Base-by-base conservation (phyloP, 2,888 invertebrate genomes). In the Synanthedon tipuliformis region DNA sequence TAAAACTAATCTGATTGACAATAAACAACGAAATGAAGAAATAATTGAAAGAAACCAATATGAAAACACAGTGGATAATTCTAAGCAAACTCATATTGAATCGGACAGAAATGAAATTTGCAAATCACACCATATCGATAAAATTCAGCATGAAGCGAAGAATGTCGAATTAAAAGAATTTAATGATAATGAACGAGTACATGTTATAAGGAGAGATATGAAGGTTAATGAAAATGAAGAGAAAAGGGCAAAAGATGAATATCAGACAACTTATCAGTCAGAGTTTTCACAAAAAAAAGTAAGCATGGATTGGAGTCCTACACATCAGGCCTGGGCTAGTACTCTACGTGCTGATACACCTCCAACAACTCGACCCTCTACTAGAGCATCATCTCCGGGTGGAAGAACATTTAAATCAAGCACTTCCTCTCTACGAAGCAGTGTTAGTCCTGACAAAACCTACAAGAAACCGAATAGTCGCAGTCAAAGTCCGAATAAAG, bases 301-400 rank as follows among this genome's bases (percentile, higher is more conserved):
- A 18, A 91, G 90, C 59, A 89, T 89, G 45, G 92, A 92, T 53
- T 86, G 89, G 63, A 93, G 93, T 67, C 91, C 93, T 0, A 89
- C 92, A 1, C 94, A 94, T 66, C 91, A 93, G 60, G 93, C 93
- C 0, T 94, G 94, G 86, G 94, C 92, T 0, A 90, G 92, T 54
- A 92, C 93, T 4, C 78, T 94, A 50, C 89, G 94, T 40, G 89
- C 92, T 56, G 89, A 91, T 41, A 91, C 91, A 52, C 91, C 91
- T 2, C 83, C 89, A 50, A 76, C 88, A 2, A 78, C 83, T n/a
- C 76, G 81, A 3, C 75, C 81, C 4, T 73, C 88, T 49, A 77
- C 83, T 7, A 88, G 89, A 57, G 88, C 89, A n/a, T 89, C 90
- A 1, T 89, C 89, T 48, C 83, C 89, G 10, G 89, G 89, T 2